Base-by-base conservation (phyloP, 2,113 vertebrate genomes). In the Colaptes auratus region DNA sequence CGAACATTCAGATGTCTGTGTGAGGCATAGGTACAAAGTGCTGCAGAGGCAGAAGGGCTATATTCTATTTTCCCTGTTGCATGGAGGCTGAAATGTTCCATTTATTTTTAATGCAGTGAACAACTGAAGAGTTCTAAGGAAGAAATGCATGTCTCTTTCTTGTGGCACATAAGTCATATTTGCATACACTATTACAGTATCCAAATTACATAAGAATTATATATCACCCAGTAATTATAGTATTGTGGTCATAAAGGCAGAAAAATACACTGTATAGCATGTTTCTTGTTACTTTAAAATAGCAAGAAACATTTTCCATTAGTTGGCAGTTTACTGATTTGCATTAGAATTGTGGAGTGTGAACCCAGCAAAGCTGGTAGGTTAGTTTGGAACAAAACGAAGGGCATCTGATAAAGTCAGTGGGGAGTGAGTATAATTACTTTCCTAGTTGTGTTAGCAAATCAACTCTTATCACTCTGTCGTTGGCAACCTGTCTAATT, bases 321-420 rank as follows among this genome's bases (percentile, higher is more conserved):
- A 78, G 44, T 78, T 82, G 86, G 65, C 58, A 36, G 75, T 88
- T 81, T 88, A 44, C 80, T 94, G 48, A 59, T 93, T 69, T 82
- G 66, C 10, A 42, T 90, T 80, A 75, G 33, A 69, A 13, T 58
- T 93, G 58, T 56, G 66, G 61, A 78, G 56, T 52, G 35, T 58
- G 48, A 69, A 36, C 33, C 18, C n/a, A 50, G 25, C n/a, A 88
- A 81, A 89, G 55, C 66, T 74, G 61, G 19, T 73, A 48, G 16
- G 16, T 83, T 92, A 67, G 86, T 84, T 87, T 84, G 58, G 39
- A 80, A 89, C 72, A 81, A 93, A 88, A 83, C 77, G 18, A 90
- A 83, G 71, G 42, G 9, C 58, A 30, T 88, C 46, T 89, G 60
- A 80, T 74, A 71, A 71, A 82, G 81, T 81, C 31, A 69, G 39